These are phyloP conservation scores for Actinostola sp. DNA, from an alignment of 92 coral and sea anemone genomes.

Conservation along the genomic window DNA sequence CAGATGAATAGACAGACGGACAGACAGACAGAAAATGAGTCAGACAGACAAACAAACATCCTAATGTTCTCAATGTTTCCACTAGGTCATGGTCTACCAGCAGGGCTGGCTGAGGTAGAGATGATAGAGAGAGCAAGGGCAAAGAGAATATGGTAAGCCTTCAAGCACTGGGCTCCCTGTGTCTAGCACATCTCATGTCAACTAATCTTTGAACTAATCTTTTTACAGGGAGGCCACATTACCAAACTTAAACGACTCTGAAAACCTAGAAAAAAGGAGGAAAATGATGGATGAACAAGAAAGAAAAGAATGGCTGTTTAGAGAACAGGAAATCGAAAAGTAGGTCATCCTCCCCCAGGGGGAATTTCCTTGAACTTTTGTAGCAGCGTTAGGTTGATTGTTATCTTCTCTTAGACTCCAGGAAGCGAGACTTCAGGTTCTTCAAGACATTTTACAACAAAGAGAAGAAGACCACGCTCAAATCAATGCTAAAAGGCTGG, in stretches of 20 bases:
- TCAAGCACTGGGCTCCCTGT: no score
- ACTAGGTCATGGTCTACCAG: constrained; percentile 96
- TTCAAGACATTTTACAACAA: constrained; percentile 87
- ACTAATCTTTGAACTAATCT: no score
- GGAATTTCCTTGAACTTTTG: no score
- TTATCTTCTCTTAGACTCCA: constrained; percentile 68
- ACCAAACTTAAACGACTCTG: constrained; percentile 85
- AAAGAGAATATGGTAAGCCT: constrained; percentile 84
- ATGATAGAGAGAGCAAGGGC: constrained; percentile 99
- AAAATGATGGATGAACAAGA: constrained; percentile 99
- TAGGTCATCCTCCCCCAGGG: no score
- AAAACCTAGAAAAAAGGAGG: constrained; percentile 89
- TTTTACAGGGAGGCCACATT: constrained; percentile 92
- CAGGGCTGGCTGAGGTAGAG: constrained; percentile 97
- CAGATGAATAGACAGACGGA: no score
- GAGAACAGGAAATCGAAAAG: constrained; percentile 98
- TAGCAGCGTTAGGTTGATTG: no score
- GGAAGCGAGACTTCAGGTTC: constrained; percentile 91
- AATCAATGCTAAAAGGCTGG: constrained; percentile 83
- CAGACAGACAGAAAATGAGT: no score
- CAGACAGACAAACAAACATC: neutral
- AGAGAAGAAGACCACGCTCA: constrained; percentile 96
- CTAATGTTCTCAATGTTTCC: neutral
- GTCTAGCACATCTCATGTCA: no score
- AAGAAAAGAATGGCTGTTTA: constrained; percentile 91